Conservation (phyloP, 2,113 vertebrate genomes). For the Verasper variegatus region DNA sequence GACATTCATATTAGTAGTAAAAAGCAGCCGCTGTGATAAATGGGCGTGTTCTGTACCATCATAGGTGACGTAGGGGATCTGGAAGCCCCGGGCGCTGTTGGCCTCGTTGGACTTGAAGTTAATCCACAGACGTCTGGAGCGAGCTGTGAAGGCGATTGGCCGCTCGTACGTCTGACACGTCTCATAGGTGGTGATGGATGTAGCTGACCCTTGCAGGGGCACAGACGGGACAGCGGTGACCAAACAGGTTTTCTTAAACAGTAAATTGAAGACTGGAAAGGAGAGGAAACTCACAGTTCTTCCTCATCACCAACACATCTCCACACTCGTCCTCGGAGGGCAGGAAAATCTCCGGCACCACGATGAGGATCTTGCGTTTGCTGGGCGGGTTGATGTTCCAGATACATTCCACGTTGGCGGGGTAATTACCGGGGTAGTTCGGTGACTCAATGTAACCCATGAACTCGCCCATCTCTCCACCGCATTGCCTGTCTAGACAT, state of each 20-base stretch:
- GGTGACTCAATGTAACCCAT: conserved; percentile 98
- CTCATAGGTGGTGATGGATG: conserved; percentile 98
- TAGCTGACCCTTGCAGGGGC: conserved; percentile 87
- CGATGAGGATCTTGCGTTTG: conserved; percentile 98
- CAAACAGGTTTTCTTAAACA: not conserved
- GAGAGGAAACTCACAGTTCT: conserved; percentile 89
- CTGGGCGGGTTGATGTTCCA: conserved; percentile 99
- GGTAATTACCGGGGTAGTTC: conserved; percentile 98
- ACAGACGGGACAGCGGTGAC: conserved; percentile 17
- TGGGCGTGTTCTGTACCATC: conserved; percentile 83
- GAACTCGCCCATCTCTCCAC: conserved; percentile 95
- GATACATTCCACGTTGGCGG: conserved; percentile 93
- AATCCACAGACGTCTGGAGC: conserved; percentile 96
- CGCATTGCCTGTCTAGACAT: conserved; percentile 91
- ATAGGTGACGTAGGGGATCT: conserved; percentile 97
- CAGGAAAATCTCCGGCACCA: conserved; percentile 98
- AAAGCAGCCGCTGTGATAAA: not conserved
- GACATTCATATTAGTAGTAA: too few species aligned
- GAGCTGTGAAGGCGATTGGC: conserved; percentile 96
- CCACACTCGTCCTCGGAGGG: conserved; percentile 98
- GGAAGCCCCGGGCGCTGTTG: conserved; percentile 95
- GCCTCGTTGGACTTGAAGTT: conserved; percentile 97
- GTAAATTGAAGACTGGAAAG: not conserved
- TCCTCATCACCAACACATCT: conserved; percentile 98
- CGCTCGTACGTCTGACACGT: conserved; percentile 98